These are phyloP conservation scores for Champsocephalus gunnari DNA, from an alignment of 2,797 vertebrate species.

Conservation along the genomic window DNA sequence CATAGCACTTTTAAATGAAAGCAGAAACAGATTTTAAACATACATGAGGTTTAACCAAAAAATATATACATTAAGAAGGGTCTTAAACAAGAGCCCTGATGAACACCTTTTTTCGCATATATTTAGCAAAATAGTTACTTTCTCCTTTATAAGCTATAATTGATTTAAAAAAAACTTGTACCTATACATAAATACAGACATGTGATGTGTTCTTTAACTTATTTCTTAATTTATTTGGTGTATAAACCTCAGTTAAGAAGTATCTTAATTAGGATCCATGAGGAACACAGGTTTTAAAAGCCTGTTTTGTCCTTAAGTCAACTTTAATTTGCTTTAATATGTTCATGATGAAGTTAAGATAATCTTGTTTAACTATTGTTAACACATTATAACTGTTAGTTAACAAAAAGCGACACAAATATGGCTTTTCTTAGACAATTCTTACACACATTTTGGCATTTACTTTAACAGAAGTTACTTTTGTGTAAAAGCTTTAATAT, in stretches of 20 bases:
- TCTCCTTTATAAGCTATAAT: background rate
- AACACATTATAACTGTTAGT: too few relatives aligned
- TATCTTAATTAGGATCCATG: background rate
- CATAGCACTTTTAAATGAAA: background rate
- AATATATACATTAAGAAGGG: too few relatives aligned
- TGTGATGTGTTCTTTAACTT: background rate
- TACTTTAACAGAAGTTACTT: background rate
- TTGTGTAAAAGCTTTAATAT: too few relatives aligned
- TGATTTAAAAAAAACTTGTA: background rate
- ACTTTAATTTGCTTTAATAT: background rate
- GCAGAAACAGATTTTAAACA: background rate
- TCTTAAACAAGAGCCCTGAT: slow-evolving; percentile 10
- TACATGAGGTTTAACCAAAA: background rate
- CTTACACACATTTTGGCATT: background rate
- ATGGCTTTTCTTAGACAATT: background rate
- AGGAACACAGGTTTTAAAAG: background rate
- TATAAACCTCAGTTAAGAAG: background rate
- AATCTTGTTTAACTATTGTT: too few relatives aligned
- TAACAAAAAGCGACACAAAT: background rate
- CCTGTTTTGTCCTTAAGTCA: background rate
- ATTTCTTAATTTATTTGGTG: background rate
- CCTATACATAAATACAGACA: background rate
- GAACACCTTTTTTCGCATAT: background rate
- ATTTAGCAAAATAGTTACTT: background rate
- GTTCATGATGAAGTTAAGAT: background rate